These are phyloP conservation scores for Sarcophaga peregrina DNA, from an alignment of 1,140 invertebrate genomes.

Conservation along the genomic window DNA sequence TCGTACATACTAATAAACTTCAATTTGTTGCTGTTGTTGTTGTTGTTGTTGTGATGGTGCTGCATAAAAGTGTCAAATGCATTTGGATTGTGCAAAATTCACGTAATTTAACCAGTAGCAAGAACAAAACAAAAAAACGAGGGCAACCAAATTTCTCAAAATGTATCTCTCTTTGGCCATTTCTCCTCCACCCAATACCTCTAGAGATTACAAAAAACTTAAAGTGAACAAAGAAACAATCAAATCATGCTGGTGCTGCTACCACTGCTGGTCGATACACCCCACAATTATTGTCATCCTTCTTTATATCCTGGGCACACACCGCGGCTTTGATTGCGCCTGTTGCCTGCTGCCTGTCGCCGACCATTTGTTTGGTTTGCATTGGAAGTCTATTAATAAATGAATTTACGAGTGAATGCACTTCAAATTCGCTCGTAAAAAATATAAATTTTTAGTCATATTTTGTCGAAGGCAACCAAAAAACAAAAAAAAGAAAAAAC, in stretches of 20 bases:
- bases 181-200: too few species aligned
- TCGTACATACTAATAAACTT: conserved; percentile 30
- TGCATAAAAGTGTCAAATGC: conserved; percentile 43
- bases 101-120: background rate
- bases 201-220: too few species aligned
- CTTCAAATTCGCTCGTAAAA: conserved; percentile 39
- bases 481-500: too few species aligned
- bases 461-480: background rate
- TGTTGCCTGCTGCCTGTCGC: background rate
- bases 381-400: conserved; percentile 56
- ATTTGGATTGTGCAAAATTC: conserved; percentile 31
- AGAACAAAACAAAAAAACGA: background rate
- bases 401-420: conserved; percentile 64
- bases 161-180: background rate
- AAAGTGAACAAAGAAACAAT: conserved; percentile 32
- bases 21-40: conserved; percentile 27
- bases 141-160: conserved; percentile 1
- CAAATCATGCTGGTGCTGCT: background rate
- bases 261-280: background rate
- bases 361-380: background rate
- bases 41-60: background rate
- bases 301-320: background rate
- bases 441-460: conserved; percentile 25
- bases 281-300: background rate
- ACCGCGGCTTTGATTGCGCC: conserved; percentile 13